Base-by-base conservation (phyloP, 1,140 invertebrate genomes). In the Drosophila fuyamai region DNA sequence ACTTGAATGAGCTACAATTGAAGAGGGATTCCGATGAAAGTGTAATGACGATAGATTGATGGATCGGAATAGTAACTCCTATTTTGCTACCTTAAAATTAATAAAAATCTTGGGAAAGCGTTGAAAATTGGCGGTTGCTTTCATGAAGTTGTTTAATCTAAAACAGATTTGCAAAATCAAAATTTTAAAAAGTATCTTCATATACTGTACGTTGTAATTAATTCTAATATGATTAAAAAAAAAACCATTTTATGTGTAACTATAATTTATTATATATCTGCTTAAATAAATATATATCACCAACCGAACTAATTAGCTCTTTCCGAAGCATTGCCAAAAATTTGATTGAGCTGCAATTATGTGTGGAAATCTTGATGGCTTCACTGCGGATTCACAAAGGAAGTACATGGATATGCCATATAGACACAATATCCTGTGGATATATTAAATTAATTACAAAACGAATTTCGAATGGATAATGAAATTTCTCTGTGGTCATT, bases 391-490 rank as follows among this genome's bases (percentile, higher is more conserved):
- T n/a, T 47, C 7, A 47, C 16, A 43, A 54, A 71, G 67, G 40
- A 48, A 32, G 43, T 57, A 10, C 27, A 44, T 50, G 13, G 70
- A 68, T 29, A 57, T 36, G 29, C 32, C 43, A 71, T 74, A 56
- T 56, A 62, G 51, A 50, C 67, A 72, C 67, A 54, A 56, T 55
- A 75, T 75, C 53, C 72, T 75, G 53, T 62, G 58, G 73, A 68
- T 89, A 79, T 89, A 88, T 88, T 88, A 83, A 86, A 89, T 86
- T 86, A 86, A 86, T 86, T 86, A 86, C 83, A 83, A 77, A 76
- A 86, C 83, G 83, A 89, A 89, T 77, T 82, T 61, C 79, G 79
- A 83, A 86, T 89, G 84, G 83, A 88, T 83, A 86, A 86, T 83
- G 83, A 80, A 86, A 89, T 86, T 59, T 76, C 72, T 75, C 76